Conservation (phyloP, 2,113 vertebrate species). For the Lophochroa leadbeateri region DNA sequence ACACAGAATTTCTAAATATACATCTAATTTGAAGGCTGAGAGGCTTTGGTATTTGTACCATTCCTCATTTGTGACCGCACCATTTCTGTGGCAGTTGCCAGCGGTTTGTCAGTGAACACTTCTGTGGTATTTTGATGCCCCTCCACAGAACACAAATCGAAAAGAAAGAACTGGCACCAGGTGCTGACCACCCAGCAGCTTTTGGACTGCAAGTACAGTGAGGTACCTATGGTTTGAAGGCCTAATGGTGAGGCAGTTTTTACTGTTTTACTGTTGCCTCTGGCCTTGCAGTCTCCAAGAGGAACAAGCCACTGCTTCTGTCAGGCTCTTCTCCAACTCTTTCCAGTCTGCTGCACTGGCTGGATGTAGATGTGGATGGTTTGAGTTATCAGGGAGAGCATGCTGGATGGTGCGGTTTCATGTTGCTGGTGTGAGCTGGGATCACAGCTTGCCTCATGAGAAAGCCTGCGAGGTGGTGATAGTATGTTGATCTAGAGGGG, state of each 20-base stretch:
- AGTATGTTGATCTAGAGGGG: background rate
- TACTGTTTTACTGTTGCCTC: background rate
- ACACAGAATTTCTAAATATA: background rate
- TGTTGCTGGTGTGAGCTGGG: background rate
- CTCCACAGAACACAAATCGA: rapidly evolving
- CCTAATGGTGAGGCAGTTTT: background rate
- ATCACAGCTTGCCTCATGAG: background rate
- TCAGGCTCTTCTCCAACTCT: background rate
- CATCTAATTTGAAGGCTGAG: background rate
- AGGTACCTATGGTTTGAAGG: background rate
- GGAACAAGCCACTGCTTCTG: background rate
- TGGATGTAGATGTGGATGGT: background rate
- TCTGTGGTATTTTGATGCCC: background rate
- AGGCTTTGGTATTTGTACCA: background rate
- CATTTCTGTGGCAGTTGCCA: background rate
- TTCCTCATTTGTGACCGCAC: background rate
- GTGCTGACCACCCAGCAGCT: background rate
- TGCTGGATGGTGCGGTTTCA: background rate
- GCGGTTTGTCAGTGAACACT: rapidly evolving
- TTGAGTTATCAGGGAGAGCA: background rate
- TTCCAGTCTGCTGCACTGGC: background rate
- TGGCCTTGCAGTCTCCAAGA: background rate
- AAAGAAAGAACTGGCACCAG: background rate
- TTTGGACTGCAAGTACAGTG: background rate
- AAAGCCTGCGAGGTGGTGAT: background rate